phyloP scores from a whole-genome alignment of 2,888 invertebrate species.

The Chamaedrilus cognettii region DNA sequence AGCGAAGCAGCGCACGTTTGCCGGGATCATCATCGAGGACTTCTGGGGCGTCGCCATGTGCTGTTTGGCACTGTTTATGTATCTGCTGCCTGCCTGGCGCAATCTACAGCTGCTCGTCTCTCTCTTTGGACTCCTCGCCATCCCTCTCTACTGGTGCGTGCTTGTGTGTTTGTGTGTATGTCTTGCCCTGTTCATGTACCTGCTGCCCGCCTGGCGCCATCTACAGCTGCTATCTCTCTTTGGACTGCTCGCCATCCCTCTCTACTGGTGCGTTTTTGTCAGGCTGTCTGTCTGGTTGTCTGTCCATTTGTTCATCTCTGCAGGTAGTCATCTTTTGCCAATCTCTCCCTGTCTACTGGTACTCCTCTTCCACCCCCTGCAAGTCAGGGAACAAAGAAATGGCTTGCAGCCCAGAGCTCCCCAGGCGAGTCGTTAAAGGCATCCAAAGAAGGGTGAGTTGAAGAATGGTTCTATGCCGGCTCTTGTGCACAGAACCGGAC shows the following conservation, averaged over 20 bases:
- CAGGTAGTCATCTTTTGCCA: too few species aligned
- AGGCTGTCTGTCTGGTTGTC: too few species aligned
- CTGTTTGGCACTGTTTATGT: slow-evolving; percentile 38
- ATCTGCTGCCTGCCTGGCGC: slow-evolving; percentile 40
- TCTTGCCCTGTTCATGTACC: slow-evolving; percentile 39
- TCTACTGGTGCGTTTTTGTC: slow-evolving; percentile 34
- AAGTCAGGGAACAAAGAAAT: too few species aligned
- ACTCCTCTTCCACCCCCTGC: too few species aligned
- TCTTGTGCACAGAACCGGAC: too few species aligned
- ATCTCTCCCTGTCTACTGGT: too few species aligned
- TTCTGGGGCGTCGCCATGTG: slow-evolving; percentile 40
- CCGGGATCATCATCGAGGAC: slow-evolving; percentile 33
- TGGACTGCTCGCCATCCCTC: slow-evolving; percentile 29
- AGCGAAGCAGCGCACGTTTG: slow-evolving; percentile 37
- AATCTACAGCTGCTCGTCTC: slow-evolving; percentile 37
- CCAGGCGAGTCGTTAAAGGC: too few species aligned
- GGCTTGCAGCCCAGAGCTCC: too few species aligned
- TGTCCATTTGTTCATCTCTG: too few species aligned
- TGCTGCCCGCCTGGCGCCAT: slow-evolving; percentile 40
- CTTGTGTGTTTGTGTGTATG: neutral
- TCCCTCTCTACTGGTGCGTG: slow-evolving; percentile 37
- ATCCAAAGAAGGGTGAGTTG: too few species aligned
- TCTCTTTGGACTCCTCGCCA: slow-evolving; percentile 29
- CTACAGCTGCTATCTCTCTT: slow-evolving; percentile 36
- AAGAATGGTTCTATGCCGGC: too few species aligned